These are phyloP conservation scores for Triops longicaudatus DNA, from an alignment of 1,140 invertebrate genomes.

Conservation along the genomic window DNA sequence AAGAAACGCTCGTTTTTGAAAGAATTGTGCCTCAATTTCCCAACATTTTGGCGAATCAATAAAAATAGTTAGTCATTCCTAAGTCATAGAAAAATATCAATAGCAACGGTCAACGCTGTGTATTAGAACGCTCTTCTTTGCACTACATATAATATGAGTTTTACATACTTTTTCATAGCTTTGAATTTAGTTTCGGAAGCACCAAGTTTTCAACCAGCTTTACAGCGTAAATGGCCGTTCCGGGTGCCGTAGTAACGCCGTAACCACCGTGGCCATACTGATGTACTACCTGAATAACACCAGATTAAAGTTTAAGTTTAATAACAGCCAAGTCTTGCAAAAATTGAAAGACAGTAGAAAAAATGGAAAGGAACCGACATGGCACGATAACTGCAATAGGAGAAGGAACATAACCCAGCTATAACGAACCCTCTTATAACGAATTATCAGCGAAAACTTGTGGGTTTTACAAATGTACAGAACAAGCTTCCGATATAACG, in stretches of 20 bases:
- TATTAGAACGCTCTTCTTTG: background rate
- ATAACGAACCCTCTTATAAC: no score
- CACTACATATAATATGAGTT: background rate
- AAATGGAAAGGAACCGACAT: no score
- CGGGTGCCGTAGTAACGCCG: slow-evolving; percentile 76
- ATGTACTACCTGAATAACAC: slow-evolving; percentile 56
- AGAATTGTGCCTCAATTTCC: no score
- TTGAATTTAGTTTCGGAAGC: background rate
- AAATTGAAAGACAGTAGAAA: background rate
- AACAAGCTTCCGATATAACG: no score
- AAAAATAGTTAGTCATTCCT: no score
- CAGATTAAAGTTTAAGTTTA: background rate
- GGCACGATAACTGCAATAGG: no score
- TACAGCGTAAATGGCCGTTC: slow-evolving; percentile 67
- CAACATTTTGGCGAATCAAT: no score
- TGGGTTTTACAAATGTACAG: no score
- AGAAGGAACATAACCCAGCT: no score
- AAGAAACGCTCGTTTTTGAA: no score
- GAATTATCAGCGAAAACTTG: no score
- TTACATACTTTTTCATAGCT: background rate
- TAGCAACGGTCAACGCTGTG: background rate
- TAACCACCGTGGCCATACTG: slow-evolving; percentile 91
- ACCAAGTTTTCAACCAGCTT: slow-evolving; percentile 50
- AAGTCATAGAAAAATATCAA: no score
- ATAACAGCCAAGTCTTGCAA: background rate